Conservation (phyloP, 2,113 vertebrate genomes). For the Corvus moneduloides region DNA sequence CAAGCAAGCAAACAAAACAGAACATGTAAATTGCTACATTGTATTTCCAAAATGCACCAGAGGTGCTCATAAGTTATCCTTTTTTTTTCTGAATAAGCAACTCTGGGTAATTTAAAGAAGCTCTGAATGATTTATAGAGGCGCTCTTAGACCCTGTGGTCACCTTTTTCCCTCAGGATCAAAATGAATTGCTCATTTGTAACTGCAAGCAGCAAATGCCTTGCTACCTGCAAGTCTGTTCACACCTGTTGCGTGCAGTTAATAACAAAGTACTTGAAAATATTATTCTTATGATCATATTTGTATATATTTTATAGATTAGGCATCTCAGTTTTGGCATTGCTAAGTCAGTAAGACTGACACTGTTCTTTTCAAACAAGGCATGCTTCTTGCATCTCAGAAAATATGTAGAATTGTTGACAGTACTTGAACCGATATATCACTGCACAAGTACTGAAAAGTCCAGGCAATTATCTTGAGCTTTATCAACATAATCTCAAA, state of each 20-base stretch:
- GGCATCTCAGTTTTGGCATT: neutral
- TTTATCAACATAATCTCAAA: neutral
- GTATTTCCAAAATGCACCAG: neutral
- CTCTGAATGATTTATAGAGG: neutral
- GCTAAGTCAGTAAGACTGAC: neutral
- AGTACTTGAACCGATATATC: neutral
- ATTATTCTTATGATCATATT: neutral
- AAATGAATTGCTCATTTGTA: slow-evolving; percentile 3
- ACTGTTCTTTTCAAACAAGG: neutral
- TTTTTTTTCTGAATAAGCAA: neutral
- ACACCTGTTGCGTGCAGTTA: neutral
- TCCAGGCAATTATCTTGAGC: neutral
- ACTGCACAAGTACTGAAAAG: neutral
- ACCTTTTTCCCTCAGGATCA: neutral
- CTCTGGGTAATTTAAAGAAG: slow-evolving; percentile 5
- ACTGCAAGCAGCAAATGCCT: neutral
- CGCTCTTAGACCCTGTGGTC: neutral
- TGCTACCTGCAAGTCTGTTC: neutral
- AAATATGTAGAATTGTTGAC: neutral
- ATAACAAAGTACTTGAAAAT: neutral
- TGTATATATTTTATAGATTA: neutral
- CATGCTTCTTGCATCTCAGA: neutral
- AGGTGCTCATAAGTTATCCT: neutral
- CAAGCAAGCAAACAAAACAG: neutral
- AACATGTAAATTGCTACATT: neutral